Evolutionary conservation across 2,888 invertebrate genomes (phyloP).

Genomic region (Caenorhabditis japonica): DNA sequence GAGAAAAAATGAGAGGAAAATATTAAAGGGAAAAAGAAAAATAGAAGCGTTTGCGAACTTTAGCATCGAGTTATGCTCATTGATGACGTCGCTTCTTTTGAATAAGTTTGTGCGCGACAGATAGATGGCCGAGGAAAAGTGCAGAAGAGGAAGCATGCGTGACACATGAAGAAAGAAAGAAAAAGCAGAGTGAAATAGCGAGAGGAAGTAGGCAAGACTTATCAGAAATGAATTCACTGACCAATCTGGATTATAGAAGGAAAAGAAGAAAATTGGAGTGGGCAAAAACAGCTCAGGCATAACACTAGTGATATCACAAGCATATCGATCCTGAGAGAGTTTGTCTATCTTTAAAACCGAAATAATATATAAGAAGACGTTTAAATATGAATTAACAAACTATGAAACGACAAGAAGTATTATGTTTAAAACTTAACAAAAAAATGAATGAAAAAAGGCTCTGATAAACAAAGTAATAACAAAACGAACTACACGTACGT

Average conservation of each 20-base stretch:
- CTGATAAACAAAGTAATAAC: no score
- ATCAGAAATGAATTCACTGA: conserved; percentile 21
- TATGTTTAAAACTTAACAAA: no score
- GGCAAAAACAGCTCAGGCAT: no score
- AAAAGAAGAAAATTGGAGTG: neutral
- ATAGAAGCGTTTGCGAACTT: conserved; percentile 28
- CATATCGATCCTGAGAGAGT: no score
- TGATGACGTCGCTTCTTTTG: conserved; percentile 44
- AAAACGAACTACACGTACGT: no score
- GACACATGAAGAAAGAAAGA: conserved; percentile 16
- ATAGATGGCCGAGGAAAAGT: conserved; percentile 6
- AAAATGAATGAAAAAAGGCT: no score
- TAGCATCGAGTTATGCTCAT: conserved; percentile 44
- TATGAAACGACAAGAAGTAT: no score
- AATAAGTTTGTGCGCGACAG: conserved; percentile 37
- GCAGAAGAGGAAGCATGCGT: conserved; percentile 33
- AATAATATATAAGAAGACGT: no score
- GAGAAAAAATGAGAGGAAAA: conserved; percentile 29
- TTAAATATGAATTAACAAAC: no score
- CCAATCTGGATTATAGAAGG: conserved; percentile 9
- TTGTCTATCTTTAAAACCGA: no score
- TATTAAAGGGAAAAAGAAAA: no score
- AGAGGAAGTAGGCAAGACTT: conserved; percentile 9
- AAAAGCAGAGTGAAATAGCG: neutral
- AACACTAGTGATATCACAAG: no score